Evolutionary conservation across 2,888 invertebrate species (phyloP), one percentile per base, ranked within the genome.

Genomic region (Eudasyphora cyanicolor): DNA sequence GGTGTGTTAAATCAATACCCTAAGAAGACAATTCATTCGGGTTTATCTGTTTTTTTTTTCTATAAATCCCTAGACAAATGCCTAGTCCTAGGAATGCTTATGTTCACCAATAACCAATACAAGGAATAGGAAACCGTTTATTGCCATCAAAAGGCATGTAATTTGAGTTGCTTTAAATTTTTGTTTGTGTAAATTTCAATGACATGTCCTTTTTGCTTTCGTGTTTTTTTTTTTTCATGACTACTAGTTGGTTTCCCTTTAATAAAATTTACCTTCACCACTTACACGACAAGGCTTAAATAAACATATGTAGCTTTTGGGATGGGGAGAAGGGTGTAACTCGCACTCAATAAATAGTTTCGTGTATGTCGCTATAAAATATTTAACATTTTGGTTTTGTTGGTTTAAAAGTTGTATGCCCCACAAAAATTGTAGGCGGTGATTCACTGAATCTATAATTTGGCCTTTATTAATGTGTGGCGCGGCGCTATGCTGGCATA

Each of bases 401-500:
- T n/a, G n/a, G 4, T 64, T 64, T 32, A 62, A 35, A 38, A 62
- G 64, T 64, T 64, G 5, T 21, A 51, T 51, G 51, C 10, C 51
- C 14, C 32, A 32, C 45, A n/a, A n/a, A 62, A 64, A 35, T 64
- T 64, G 14, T 64, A 64, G 64, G 64, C 64, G 64, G 38, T n/a
- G n/a, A 38, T 19, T 32, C 10, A 64, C 35, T 64, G 35, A 38
- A 64, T 62, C 0, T 38, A 38, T 38, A 64, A 64, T 64, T 38
- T 64, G 38, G 64, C 10, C 38, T 64, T 21, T 21, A 64, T 64
- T 38, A 19, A 38, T 64, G 35, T 64, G 38, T 17, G n/a, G 2
- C n/a, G 45, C 12, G 38, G 38, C n/a, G n/a, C n/a, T n/a, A n/a
- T n/a, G n/a, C n/a, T n/a, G n/a, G n/a, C n/a, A n/a, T n/a, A n/a